These are phyloP conservation scores for Archivesica marissinica DNA, from an alignment of 1,140 invertebrate genomes.

Conservation along the genomic window DNA sequence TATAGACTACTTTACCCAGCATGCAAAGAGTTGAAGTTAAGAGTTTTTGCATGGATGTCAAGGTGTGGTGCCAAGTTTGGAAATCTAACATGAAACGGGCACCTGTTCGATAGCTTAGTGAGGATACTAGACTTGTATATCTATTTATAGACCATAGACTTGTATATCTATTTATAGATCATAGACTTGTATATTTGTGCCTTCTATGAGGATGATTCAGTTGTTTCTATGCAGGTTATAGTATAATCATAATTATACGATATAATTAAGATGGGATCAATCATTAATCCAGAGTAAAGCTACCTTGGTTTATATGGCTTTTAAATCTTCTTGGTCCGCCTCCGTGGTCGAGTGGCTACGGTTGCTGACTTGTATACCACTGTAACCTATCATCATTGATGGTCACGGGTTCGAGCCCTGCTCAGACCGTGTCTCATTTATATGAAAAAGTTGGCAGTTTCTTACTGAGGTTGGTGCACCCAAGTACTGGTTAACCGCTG, in stretches of 20 bases:
- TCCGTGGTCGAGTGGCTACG: background rate
- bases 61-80: background rate
- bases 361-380: background rate
- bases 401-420: no score
- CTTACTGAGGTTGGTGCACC: no score
- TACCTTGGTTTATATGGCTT: background rate
- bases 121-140: background rate
- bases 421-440: no score
- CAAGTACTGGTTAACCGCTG: no score
- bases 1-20: background rate
- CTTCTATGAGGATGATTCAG: conserved; percentile 26
- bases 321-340: background rate
- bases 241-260: background rate
- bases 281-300: background rate
- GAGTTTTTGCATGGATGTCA: conserved; percentile 3
- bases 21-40: background rate
- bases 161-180: conserved; percentile 17
- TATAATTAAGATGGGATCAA: background rate
- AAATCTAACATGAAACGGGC: conserved; percentile 21
- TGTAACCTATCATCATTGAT: background rate
- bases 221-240: conserved; percentile 2
- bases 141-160: background rate
- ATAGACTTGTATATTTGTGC: conserved; percentile 12
- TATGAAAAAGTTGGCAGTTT: no score
- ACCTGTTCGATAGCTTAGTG: conserved; percentile 17